Evolutionary conservation across 1,140 invertebrate genomes (phyloP), one percentile per base, ranked within the genome.

Genomic region (Caenorhabditis inopinata): DNA sequence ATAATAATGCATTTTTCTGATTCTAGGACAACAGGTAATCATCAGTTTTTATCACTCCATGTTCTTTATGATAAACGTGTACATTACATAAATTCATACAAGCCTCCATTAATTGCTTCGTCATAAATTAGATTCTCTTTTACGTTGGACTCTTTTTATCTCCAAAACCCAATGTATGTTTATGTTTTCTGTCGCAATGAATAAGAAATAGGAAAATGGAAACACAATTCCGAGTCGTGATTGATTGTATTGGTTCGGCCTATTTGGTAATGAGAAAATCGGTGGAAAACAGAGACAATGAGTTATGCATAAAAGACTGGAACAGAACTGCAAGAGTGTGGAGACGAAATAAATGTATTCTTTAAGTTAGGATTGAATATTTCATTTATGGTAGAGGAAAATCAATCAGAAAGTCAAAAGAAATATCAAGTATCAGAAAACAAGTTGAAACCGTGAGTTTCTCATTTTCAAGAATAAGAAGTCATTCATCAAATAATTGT

Each of bases 111-210:
- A 68, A 68, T 68, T 29, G 32, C 29, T 68, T 68, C 25, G 58
- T 18, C 35, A 68, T 68, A 38, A 68, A 68, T 68, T 68, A 68
- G 32, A 38, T 68, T 68, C 25, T 27, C 12, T 32, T 32, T 16
- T 32, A 68, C 38, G 58, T 68, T 68, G 29, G 32, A 68, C 32
- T 25, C 23, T 42, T 42, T 42, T 42, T 42, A 42, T n/a, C 47
- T 48, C 23, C 2, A 38, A 38, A 32, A 38, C 29, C 32, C 58
- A 58, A 58, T 58, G 27, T 68, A 68, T 68, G 58, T 68, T 68
- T 68, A 68, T 68, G 58, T 68, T 68, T 68, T 68, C 53, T 29
- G 23, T 58, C 53, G 58, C 58, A 68, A 68, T 68, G 58, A 68
- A 68, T 68, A 68, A 68, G 58, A 68, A 68, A 68, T 21, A 9